Evolutionary conservation across 2,113 vertebrate genomes (phyloP).

Genomic region (Anoplopoma fimbria): DNA sequence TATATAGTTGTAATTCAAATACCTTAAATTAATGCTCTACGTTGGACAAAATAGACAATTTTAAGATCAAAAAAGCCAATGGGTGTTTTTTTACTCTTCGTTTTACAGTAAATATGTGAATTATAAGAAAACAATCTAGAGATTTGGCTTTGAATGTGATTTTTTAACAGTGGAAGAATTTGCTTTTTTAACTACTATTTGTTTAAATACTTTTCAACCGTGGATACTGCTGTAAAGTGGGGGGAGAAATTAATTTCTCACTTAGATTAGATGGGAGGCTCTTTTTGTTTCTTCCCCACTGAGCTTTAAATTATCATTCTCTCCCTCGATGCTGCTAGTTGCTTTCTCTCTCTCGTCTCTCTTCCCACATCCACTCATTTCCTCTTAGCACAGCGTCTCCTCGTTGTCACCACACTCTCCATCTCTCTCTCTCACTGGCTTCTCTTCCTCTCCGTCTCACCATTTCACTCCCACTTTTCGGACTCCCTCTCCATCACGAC

Average conservation of each 20-base stretch:
- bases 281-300: background rate
- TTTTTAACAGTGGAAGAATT: too few species aligned
- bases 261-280: conserved; percentile 6
- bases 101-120: too few species aligned
- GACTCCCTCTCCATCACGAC: conserved; percentile 1
- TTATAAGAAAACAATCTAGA: too few species aligned
- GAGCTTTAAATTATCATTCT: conserved; percentile 21
- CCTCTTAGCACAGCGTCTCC: conserved; percentile 6
- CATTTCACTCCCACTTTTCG: conserved; percentile 32
- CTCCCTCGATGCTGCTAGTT: background rate
- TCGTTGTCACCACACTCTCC: conserved; percentile 29
- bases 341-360: background rate
- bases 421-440: background rate
- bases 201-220: background rate
- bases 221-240: background rate
- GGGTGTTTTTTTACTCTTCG: too few species aligned
- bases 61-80: too few species aligned
- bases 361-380: conserved; percentile 25
- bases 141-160: too few species aligned
- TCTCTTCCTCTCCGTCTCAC: background rate
- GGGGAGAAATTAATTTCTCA: background rate
- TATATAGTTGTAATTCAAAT: too few species aligned
- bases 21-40: too few species aligned
- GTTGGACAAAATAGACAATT: too few species aligned
- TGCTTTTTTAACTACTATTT: background rate